A percentile compares a stretch with the other conserved stretches of the same genome.
Evolutionary conservation across 2,797 vertebrate species (phyloP).

Genomic region (Salmo trutta): DNA sequence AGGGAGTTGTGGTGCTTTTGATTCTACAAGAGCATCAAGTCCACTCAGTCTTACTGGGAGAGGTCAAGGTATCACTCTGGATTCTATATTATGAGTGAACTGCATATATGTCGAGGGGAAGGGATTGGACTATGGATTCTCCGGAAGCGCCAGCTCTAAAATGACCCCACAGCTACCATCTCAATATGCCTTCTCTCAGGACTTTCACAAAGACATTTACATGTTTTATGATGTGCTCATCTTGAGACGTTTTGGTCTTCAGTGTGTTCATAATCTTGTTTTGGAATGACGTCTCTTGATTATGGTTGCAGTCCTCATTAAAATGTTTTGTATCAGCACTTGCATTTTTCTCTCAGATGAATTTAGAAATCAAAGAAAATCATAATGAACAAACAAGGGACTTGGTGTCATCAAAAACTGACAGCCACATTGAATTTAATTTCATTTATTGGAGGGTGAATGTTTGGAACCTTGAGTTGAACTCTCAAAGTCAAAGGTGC

Average conservation of each 20-base stretch:
- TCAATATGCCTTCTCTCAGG: not conserved
- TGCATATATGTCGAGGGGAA: no score
- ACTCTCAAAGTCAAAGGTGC: slow-evolving; percentile 1
- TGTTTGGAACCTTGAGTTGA: slow-evolving; percentile 1
- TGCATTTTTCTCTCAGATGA: not conserved
- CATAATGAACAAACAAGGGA: not conserved
- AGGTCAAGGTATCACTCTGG: not conserved
- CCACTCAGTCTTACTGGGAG: not conserved
- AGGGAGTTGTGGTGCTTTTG: not conserved
- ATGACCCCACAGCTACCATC: not conserved
- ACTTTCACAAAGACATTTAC: not conserved
- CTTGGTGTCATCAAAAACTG: slow-evolving; percentile 5
- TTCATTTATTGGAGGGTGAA: slow-evolving; percentile 52
- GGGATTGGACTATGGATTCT: not conserved
- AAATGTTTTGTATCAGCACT: not conserved
- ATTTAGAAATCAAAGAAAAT: not conserved
- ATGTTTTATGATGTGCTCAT: not conserved
- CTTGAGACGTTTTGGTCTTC: not conserved
- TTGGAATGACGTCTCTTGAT: slow-evolving; percentile 18
- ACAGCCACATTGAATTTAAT: not conserved
- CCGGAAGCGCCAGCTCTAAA: not conserved
- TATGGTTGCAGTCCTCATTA: not conserved
- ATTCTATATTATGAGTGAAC: not conserved
- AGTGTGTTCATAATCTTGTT: not conserved
- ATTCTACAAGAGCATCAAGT: not conserved